These are phyloP conservation scores for Cydia splendana DNA, from an alignment of 1,140 invertebrate species.

Conservation along the genomic window DNA sequence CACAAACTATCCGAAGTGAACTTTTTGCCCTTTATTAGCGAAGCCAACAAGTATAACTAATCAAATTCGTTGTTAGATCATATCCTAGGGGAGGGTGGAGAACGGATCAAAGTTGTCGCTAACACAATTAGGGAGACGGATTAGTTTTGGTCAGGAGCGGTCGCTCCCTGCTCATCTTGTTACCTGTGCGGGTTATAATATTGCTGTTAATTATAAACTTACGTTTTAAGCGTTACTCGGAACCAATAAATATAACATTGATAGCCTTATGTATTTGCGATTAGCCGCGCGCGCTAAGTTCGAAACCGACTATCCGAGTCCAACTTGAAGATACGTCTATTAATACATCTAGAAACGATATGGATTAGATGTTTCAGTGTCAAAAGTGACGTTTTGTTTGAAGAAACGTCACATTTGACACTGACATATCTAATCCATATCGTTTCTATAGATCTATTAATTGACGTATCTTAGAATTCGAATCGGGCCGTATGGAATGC, in stretches of 20 bases:
- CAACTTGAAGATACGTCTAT: too few relatives aligned
- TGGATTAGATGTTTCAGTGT: too few relatives aligned
- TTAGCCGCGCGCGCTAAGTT: too few relatives aligned
- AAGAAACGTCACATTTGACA: too few relatives aligned
- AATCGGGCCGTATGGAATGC: too few relatives aligned
- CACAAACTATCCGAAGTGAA: conserved; percentile 36
- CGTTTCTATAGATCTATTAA: too few relatives aligned
- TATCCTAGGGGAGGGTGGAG: conserved; percentile 68
- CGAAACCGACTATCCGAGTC: too few relatives aligned
- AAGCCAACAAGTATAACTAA: conserved; percentile 77
- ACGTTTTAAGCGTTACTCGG: background rate
- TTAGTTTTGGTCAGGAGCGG: conserved; percentile 73
- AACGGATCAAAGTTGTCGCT: conserved; percentile 75
- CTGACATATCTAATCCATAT: too few relatives aligned
- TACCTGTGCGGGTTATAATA: conserved; percentile 51
- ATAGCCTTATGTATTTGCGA: too few relatives aligned
- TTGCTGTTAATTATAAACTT: conserved; percentile 61
- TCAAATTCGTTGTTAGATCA: conserved; percentile 75
- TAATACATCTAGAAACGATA: too few relatives aligned
- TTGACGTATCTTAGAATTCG: too few relatives aligned
- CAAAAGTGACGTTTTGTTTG: too few relatives aligned
- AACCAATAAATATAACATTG: background rate
- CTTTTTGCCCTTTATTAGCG: conserved; percentile 73
- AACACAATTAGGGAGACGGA: conserved; percentile 75
- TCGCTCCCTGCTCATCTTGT: conserved; percentile 44